phyloP scores from a whole-genome alignment of 2,888 invertebrate species.

The Drosophila histrio region DNA sequence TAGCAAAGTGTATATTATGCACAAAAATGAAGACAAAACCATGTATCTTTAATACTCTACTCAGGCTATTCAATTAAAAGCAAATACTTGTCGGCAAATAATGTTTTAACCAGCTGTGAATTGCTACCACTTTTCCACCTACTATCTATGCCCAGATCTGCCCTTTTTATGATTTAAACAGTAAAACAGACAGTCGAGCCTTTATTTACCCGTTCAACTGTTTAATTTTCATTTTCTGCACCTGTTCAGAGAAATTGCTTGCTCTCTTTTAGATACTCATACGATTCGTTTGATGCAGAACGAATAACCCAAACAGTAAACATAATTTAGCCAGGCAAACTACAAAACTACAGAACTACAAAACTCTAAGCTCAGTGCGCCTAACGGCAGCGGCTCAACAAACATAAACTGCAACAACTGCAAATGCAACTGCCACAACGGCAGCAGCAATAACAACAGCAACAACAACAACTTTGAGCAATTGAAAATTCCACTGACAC shows the following conservation, averaged over 20 bases:
- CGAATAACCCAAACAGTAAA: slow-evolving; percentile 54
- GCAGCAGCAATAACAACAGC: slow-evolving; percentile 29
- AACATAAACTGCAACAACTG: slow-evolving; percentile 53
- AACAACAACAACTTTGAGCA: slow-evolving; percentile 57
- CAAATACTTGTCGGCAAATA: background rate
- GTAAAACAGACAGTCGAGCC: background rate
- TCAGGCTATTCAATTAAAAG: background rate
- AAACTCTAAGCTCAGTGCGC: slow-evolving; percentile 20
- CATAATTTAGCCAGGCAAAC: slow-evolving; percentile 61
- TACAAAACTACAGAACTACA: slow-evolving; percentile 22
- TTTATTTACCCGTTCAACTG: slow-evolving; percentile 33
- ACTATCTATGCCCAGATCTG: background rate
- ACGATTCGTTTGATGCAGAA: slow-evolving; percentile 41
- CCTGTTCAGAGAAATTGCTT: slow-evolving; percentile 7
- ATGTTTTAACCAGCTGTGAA: background rate
- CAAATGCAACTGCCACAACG: slow-evolving; percentile 35
- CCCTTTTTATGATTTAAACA: slow-evolving; percentile 14
- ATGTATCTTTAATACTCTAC: too few relatives aligned
- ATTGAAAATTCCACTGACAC: slow-evolving; percentile 77
- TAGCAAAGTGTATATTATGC: too few relatives aligned
- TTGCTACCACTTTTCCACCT: background rate
- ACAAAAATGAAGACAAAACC: too few relatives aligned
- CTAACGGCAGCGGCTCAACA: slow-evolving; percentile 46
- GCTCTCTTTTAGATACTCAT: slow-evolving; percentile 31
- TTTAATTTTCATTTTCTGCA: slow-evolving; percentile 45